A percentile compares a stretch with the other conserved stretches of the same genome.
Conservation (phyloP, 2,797 vertebrate species). For the Acanthurus leucopareius region DNA sequence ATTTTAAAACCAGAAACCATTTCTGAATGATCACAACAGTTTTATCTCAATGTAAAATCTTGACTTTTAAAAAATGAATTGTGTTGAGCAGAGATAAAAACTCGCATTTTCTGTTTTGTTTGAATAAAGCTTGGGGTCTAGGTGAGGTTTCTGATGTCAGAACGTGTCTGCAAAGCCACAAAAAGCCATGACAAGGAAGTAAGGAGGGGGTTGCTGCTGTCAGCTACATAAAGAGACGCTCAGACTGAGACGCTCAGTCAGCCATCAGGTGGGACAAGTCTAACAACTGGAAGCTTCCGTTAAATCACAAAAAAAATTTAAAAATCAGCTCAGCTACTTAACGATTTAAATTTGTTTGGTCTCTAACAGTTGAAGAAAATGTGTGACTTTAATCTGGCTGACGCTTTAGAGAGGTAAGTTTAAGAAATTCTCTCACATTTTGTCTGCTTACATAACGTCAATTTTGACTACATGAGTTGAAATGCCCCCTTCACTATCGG, state of each 20-base stretch:
- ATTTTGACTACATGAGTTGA: background rate
- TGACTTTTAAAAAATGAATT: too few relatives aligned
- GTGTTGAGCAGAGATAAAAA: too few relatives aligned
- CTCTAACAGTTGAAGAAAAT: conserved; percentile 1
- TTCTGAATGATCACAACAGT: too few relatives aligned
- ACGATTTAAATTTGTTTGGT: background rate
- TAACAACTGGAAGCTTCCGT: background rate
- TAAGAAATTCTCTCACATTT: background rate
- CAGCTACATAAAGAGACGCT: background rate
- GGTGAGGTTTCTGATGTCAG: background rate
- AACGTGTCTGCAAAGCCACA: background rate
- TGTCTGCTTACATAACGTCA: background rate
- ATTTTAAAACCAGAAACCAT: too few relatives aligned
- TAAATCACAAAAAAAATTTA: background rate
- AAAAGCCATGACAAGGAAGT: background rate
- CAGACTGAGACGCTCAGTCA: background rate
- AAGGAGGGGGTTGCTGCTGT: too few relatives aligned
- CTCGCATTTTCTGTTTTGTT: background rate
- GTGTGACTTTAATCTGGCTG: conserved; percentile 38
- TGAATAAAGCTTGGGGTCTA: background rate
- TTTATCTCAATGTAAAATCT: too few relatives aligned
- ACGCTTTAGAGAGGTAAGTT: conserved; percentile 58
- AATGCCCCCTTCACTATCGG: background rate
- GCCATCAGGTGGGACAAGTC: background rate
- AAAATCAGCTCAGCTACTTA: background rate